These are phyloP conservation scores for Cyclophora punctaria DNA, from an alignment of 2,888 invertebrate genomes.

Conservation along the genomic window DNA sequence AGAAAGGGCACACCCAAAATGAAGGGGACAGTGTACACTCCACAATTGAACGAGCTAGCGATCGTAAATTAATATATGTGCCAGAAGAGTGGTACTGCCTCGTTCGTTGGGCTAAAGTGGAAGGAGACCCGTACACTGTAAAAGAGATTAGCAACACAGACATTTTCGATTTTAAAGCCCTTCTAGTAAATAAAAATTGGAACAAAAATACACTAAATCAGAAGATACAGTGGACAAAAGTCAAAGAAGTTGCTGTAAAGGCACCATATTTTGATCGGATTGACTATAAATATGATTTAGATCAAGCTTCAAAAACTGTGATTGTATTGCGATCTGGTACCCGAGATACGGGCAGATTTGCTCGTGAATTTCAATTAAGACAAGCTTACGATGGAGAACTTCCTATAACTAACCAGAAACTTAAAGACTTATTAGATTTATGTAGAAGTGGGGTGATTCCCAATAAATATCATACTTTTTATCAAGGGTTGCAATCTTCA, in stretches of 20 bases:
- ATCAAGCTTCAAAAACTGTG: neutral
- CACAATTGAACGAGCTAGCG: neutral
- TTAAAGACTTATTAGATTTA: neutral
- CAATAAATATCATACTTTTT: neutral
- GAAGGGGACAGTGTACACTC: constrained; percentile 2
- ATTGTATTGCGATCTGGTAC: neutral
- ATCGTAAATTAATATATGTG: constrained; percentile 3
- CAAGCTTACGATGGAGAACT: neutral
- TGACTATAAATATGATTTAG: neutral
- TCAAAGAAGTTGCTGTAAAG: neutral
- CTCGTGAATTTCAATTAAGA: neutral
- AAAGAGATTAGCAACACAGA: neutral
- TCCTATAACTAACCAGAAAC: neutral
- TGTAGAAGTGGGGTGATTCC: neutral
- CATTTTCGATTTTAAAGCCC: neutral
- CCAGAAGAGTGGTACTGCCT: constrained; percentile 2
- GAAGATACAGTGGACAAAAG: neutral
- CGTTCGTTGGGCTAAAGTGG: constrained; percentile 1
- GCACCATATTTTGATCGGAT: neutral
- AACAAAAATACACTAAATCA: neutral
- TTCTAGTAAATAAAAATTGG: neutral
- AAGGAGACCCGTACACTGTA: constrained; percentile 1
- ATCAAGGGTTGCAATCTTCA: too few species aligned
- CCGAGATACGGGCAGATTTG: neutral
- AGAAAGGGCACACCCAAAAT: constrained; percentile 10